These are phyloP conservation scores for Lepidonotus clava DNA, from an alignment of 2,888 invertebrate genomes.

Conservation along the genomic window DNA sequence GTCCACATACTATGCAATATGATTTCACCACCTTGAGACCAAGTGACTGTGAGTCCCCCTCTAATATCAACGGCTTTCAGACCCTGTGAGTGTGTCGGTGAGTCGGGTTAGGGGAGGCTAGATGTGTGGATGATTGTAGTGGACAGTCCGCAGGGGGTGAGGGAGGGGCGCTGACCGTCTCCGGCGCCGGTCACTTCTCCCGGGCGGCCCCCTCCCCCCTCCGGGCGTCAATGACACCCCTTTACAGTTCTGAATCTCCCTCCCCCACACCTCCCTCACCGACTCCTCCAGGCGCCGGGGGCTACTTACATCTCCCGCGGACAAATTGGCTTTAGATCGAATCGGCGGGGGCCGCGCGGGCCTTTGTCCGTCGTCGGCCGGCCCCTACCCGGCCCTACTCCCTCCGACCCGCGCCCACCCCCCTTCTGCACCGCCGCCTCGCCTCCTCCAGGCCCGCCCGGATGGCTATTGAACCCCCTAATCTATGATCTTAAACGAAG, in stretches of 20 bases:
- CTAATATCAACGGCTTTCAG: too few relatives aligned
- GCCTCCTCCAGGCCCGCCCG: neutral
- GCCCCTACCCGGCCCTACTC: neutral
- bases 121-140: neutral
- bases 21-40: too few relatives aligned
- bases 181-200: neutral
- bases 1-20: too few relatives aligned
- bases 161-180: neutral
- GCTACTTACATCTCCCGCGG: neutral
- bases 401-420: neutral
- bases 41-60: too few relatives aligned
- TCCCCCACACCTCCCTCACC: neutral
- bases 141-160: neutral
- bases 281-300: neutral
- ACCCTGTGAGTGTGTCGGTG: neutral
- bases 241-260: neutral
- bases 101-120: neutral
- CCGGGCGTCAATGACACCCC: neutral
- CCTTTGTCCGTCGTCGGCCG: neutral
- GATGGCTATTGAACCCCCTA: conserved; percentile 40
- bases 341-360: neutral
- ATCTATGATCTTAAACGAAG: conserved; percentile 52
- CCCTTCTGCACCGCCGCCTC: neutral
- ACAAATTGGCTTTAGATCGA: conserved; percentile 54
- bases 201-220: neutral